phyloP scores from a whole-genome alignment of 2,888 invertebrate species.

The Drosophila meridiana region DNA sequence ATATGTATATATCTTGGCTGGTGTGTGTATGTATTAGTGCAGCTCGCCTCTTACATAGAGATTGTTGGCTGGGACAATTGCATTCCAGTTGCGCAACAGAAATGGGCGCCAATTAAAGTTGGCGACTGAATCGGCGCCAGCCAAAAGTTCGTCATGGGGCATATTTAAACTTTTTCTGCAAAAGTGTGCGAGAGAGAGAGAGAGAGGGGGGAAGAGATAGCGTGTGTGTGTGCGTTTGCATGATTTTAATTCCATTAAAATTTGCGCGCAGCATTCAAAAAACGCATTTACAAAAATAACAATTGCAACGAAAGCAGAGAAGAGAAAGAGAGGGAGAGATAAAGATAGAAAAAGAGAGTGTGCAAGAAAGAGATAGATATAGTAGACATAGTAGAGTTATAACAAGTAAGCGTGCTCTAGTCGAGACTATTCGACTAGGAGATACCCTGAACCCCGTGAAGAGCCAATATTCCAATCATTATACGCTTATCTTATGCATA shows the following conservation, averaged over 20 bases:
- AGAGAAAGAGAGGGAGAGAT: neutral
- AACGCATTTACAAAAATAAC: conserved; percentile 57
- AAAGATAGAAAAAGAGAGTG: conserved; percentile 5
- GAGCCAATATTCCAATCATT: too few relatives aligned
- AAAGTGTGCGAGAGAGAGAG: neutral
- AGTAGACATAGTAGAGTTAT: conserved; percentile 1
- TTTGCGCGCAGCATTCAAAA: conserved; percentile 60
- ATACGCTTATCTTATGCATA: too few relatives aligned
- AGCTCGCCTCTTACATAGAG: conserved; percentile 74
- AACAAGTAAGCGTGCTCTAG: too few relatives aligned
- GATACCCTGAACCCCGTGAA: too few relatives aligned
- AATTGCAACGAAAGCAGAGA: conserved; percentile 10
- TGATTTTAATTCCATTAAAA: conserved; percentile 78
- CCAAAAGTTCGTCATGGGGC: conserved; percentile 62
- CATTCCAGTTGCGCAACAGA: conserved; percentile 79
- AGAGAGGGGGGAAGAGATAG: conserved; percentile 10
- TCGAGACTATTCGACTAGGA: too few relatives aligned
- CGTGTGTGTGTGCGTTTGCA: conserved; percentile 45
- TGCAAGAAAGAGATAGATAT: neutral
- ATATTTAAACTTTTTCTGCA: conserved; percentile 70
- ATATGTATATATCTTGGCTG: neutral
- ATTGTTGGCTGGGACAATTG: conserved; percentile 75
- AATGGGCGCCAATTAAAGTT: conserved; percentile 80
- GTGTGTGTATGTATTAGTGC: conserved; percentile 30
- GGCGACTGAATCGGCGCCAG: conserved; percentile 61